phyloP scores from a whole-genome alignment of 2,888 invertebrate species.

The Clitarchus hookeri region DNA sequence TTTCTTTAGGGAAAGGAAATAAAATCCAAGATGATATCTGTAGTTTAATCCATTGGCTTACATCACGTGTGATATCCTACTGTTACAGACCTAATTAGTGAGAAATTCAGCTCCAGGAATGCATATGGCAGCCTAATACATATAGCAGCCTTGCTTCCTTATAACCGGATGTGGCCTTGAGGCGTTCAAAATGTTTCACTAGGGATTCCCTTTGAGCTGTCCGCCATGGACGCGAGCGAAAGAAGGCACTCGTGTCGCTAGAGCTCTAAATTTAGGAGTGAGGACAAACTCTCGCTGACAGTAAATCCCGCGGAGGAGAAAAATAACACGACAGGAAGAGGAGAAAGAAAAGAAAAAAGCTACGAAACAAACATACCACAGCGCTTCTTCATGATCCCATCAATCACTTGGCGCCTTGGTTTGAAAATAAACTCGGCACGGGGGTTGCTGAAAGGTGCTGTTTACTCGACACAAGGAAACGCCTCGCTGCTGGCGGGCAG shows the following conservation, averaged over 20 bases:
- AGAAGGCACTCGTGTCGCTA: neutral
- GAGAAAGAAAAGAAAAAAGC: neutral
- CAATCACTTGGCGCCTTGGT: neutral
- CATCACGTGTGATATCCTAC: too few species aligned
- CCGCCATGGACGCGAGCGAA: neutral
- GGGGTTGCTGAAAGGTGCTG: neutral
- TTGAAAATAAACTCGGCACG: neutral
- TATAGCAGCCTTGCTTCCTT: too few species aligned
- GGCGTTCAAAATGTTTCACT: too few species aligned
- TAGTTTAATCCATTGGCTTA: too few species aligned
- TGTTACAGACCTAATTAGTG: too few species aligned
- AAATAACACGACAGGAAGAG: neutral
- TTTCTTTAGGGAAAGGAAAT: too few species aligned
- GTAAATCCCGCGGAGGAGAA: neutral
- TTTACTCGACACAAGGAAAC: neutral
- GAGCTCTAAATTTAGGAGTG: neutral
- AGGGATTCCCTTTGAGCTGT: too few species aligned
- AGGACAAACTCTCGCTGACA: neutral
- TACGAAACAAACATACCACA: neutral
- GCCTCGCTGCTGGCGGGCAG: neutral
- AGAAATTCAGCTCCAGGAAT: too few species aligned
- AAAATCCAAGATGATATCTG: too few species aligned
- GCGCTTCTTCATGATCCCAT: slow-evolving; percentile 5
- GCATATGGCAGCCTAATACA: too few species aligned
- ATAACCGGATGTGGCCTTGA: too few species aligned